Evolutionary conservation across 2,113 vertebrate species (phyloP).

Genomic region (Dolichotis patagonum): DNA sequence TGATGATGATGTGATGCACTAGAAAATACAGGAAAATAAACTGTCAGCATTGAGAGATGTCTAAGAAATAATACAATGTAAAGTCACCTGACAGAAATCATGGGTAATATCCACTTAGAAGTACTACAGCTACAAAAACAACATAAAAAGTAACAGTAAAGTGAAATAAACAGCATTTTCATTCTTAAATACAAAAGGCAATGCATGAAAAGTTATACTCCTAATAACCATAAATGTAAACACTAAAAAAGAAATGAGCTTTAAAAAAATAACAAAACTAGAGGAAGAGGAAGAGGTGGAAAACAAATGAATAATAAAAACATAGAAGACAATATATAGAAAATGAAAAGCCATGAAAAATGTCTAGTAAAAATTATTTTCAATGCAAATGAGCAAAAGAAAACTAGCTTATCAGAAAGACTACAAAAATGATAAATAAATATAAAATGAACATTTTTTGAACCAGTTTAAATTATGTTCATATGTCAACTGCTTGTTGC

Average conservation of each 20-base stretch:
- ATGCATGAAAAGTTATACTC: not conserved
- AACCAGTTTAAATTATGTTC: not conserved
- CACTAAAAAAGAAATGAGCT: not conserved
- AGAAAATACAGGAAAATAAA: not conserved
- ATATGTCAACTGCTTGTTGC: not conserved
- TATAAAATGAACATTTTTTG: not conserved
- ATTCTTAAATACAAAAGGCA: slow-evolving; percentile 29
- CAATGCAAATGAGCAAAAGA: not conserved
- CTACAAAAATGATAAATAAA: not conserved
- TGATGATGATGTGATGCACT: not conserved
- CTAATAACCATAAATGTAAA: not conserved
- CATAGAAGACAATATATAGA: not conserved
- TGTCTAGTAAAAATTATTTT: not conserved
- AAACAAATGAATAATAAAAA: slow-evolving; percentile 45
- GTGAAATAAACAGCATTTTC: not conserved
- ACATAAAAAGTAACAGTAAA: not conserved
- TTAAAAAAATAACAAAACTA: not conserved
- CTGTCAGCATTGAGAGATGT: not conserved
- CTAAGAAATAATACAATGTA: not conserved
- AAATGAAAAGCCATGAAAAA: not conserved
- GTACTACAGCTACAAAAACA: not conserved
- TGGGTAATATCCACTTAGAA: not conserved
- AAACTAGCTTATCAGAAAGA: not conserved
- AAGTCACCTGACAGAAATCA: not conserved
- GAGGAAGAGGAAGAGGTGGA: not conserved